Conservation (phyloP, 1,140 invertebrate species). For the Drosophila santomea region DNA sequence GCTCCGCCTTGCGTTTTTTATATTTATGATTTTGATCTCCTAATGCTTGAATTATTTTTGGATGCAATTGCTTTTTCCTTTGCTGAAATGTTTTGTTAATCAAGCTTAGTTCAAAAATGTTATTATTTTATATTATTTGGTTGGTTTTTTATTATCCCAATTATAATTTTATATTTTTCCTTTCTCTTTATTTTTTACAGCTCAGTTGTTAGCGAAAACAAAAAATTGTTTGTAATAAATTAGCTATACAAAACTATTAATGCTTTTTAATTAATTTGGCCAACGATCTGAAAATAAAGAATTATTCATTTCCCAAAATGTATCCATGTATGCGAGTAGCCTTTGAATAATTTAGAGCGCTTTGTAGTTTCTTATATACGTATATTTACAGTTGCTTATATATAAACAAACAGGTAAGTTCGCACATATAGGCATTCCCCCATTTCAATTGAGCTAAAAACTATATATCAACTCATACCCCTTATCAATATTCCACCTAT, state of each 20-base stretch:
- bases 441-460: not conserved
- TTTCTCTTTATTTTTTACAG: constrained; percentile 63
- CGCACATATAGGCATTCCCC: not conserved
- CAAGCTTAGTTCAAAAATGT: constrained; percentile 59
- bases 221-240: constrained; percentile 73
- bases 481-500: not conserved
- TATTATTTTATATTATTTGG: constrained; percentile 58
- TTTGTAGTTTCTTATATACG: constrained; percentile 52
- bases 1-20: constrained; percentile 33
- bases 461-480: not conserved
- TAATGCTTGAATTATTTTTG: constrained; percentile 75
- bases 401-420: constrained; percentile 41
- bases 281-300: constrained; percentile 33
- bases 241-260: constrained; percentile 52
- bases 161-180: constrained; percentile 54
- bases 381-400: not conserved
- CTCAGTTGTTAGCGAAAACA: constrained; percentile 74
- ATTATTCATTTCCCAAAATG: constrained; percentile 36
- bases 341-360: constrained; percentile 27
- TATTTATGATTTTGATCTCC: constrained; percentile 66
- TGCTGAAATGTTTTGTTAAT: constrained; percentile 71
- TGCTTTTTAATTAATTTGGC: constrained; percentile 60
- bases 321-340: constrained; percentile 27
- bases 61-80: constrained; percentile 63
- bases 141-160: constrained; percentile 58